These are phyloP conservation scores for Abrostola tripartita DNA, from an alignment of 2,888 invertebrate species.

Conservation along the genomic window DNA sequence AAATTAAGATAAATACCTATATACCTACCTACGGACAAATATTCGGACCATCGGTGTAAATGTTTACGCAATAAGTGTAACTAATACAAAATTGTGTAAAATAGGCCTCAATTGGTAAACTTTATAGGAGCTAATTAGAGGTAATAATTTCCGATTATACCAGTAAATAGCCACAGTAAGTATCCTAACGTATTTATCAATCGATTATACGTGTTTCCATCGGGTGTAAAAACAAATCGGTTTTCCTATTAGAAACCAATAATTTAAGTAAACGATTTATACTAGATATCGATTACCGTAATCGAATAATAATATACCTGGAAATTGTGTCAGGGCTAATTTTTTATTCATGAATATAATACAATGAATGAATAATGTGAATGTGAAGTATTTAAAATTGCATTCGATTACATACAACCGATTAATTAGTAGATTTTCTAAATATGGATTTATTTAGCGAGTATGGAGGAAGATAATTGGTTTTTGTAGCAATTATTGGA, in stretches of 20 bases:
- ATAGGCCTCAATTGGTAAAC: neutral
- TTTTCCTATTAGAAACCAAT: slow-evolving; percentile 36
- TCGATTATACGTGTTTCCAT: slow-evolving; percentile 39
- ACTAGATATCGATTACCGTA: slow-evolving; percentile 22
- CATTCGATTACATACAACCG: slow-evolving; percentile 12
- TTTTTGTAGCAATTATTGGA: slow-evolving; percentile 24
- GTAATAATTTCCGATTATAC: neutral
- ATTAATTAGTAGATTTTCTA: slow-evolving; percentile 19
- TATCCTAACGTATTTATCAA: slow-evolving; percentile 21
- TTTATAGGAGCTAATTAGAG: neutral
- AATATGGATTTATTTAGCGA: slow-evolving; percentile 35
- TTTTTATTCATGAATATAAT: slow-evolving; percentile 14
- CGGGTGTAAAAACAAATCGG: slow-evolving; percentile 34
- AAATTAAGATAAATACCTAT: too few relatives aligned
- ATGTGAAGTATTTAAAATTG: slow-evolving; percentile 25
- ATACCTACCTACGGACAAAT: too few relatives aligned
- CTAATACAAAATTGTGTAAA: too few relatives aligned
- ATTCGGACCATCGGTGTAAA: too few relatives aligned
- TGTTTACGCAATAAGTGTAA: too few relatives aligned
- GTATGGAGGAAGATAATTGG: slow-evolving; percentile 36
- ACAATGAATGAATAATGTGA: slow-evolving; percentile 19
- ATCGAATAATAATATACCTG: slow-evolving; percentile 17
- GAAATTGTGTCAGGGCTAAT: slow-evolving; percentile 31
- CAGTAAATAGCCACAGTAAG: slow-evolving; percentile 7
- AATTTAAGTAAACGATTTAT: slow-evolving; percentile 16